Percentiles rank a stretch among this genome's conserved stretches.
Evolutionary conservation across 2,888 invertebrate genomes (phyloP).

Genomic region (Caenorhabditis drosophilae): DNA sequence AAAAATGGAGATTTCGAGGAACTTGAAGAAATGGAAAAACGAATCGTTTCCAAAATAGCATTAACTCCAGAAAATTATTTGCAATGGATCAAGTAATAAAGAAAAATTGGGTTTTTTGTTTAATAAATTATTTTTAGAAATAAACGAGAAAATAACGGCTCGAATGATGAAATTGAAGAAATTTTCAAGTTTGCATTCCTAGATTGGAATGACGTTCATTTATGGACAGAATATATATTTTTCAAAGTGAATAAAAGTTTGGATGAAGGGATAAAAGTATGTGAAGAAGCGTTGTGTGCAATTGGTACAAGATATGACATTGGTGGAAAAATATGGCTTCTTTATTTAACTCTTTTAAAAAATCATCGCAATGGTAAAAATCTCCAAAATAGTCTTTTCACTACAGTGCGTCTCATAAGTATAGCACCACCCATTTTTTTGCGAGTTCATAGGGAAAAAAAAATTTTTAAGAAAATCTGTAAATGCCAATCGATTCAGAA

Average conservation of each 20-base stretch:
- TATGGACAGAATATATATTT: constrained; percentile 33
- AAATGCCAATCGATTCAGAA: too few species aligned
- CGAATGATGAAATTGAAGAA: constrained; percentile 16
- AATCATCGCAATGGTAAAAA: constrained; percentile 5
- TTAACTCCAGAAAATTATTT: constrained; percentile 32
- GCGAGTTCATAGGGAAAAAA: too few species aligned
- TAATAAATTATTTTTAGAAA: constrained; percentile 15
- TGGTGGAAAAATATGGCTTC: constrained; percentile 28
- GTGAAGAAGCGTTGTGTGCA: constrained; percentile 17
- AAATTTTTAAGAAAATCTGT: too few species aligned
- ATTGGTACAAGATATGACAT: constrained; percentile 23
- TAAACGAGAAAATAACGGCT: neutral
- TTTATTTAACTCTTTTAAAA: constrained; percentile 15
- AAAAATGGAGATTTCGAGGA: constrained; percentile 46
- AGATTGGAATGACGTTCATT: constrained; percentile 19
- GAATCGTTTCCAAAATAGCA: constrained; percentile 19
- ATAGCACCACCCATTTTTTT: too few species aligned
- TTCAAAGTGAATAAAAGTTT: constrained; percentile 5
- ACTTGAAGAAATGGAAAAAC: constrained; percentile 16
- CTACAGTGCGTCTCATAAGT: too few species aligned
- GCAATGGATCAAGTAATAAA: constrained; percentile 45
- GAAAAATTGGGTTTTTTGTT: too few species aligned
- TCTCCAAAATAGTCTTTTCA: neutral
- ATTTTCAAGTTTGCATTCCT: constrained; percentile 25
- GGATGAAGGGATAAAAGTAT: constrained; percentile 7